Conservation (phyloP, 2,888 invertebrate genomes). For the Leptopilina myrica region DNA sequence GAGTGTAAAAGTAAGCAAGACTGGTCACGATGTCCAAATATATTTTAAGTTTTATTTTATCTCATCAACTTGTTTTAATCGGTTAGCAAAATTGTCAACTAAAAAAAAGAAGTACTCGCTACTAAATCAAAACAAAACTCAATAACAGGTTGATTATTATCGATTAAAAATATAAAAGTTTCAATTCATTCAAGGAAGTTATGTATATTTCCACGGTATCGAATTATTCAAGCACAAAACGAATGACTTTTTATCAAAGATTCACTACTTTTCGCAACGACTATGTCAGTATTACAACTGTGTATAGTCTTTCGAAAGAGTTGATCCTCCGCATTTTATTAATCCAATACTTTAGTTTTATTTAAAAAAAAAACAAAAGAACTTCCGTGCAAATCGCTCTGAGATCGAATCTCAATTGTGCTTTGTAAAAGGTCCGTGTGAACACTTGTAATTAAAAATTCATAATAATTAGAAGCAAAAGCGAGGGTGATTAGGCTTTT, state of each 20-base stretch:
- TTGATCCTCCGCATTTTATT: conserved; percentile 25
- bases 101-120: neutral
- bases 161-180: conserved; percentile 40
- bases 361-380: neutral
- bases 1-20: conserved; percentile 90
- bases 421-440: conserved; percentile 2
- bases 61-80: conserved; percentile 2
- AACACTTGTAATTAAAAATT: neutral
- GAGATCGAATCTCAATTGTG: conserved; percentile 29
- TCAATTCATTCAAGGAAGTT: neutral
- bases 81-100: neutral
- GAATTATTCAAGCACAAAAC: conserved; percentile 5
- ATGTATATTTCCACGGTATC: conserved; percentile 9
- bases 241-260: conserved; percentile 25
- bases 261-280: conserved; percentile 1
- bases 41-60: conserved; percentile 80
- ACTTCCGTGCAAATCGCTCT: conserved; percentile 33
- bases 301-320: conserved; percentile 26
- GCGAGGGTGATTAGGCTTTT: conserved; percentile 12
- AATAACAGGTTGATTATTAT: conserved; percentile 50
- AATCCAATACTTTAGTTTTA: neutral
- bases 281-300: conserved; percentile 7
- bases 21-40: conserved; percentile 95
- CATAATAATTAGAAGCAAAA: conserved; percentile 3
- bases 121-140: neutral